Evolutionary conservation across 2,797 vertebrate species (phyloP), one percentile per base, ranked within the genome.

Genomic region (Lerista edwardsae): DNA sequence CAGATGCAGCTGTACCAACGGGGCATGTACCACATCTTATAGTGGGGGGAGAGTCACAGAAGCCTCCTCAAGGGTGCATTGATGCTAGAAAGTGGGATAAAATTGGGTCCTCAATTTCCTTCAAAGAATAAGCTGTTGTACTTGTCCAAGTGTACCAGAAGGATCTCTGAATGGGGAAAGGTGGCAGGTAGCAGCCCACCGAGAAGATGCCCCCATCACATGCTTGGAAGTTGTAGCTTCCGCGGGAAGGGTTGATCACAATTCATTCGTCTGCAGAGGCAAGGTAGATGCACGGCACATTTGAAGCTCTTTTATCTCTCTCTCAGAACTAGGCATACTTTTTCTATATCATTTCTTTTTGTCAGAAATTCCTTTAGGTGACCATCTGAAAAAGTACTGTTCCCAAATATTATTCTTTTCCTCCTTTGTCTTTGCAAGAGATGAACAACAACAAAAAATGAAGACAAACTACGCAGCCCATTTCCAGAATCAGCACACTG

Each of bases 381-480:
- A 29, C 39, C 61, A 41, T 68, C 44, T 79, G 34, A 79, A 72
- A 75, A 73, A 79, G 39, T 15, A 4, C 31, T 25, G 29, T 73
- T 81, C 31, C 31, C 1, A 41, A 62, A 51, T 25, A 11, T n/a
- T 76, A 39, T 19, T 6, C 3, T 87, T 67, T 75, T 61, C 65
- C 6, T 36, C 36, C 61, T 31, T 41, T 29, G 21, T 34, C 39
- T 79, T 82, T 83, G 86, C 75, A 86, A 64, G 0, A 0, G 11
- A 25, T 68, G 41, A 15, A 69, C 1, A 11, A 74, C 31, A 15
- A 69, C 1, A 11, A 74, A 64, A 62, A 61, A 65, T 21, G 27
- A 61, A 84, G 79, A 81, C 62, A 84, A 91, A 86, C 3, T 17
- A 80, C 64, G 39, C 47, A 36, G 41, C 7, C 23, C 39, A 75